Evolutionary conservation across 2,797 vertebrate genomes (phyloP).

Genomic region (Anas bahamensis): DNA sequence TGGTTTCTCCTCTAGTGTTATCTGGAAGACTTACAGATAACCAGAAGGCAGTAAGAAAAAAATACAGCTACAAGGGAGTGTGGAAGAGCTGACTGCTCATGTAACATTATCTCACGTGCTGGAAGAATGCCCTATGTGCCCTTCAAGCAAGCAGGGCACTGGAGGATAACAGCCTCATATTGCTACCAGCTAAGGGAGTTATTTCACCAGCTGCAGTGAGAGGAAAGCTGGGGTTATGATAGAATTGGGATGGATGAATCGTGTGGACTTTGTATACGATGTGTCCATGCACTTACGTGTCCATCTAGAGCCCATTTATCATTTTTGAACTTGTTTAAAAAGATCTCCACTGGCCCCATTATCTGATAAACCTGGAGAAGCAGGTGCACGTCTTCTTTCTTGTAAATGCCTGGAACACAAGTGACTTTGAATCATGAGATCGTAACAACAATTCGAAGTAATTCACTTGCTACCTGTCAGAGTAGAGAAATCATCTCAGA

Average conservation of each 20-base stretch:
- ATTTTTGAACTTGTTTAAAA: slow-evolving; percentile 95
- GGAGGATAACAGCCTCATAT: not conserved
- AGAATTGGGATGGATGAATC: not conserved
- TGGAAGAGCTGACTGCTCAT: not conserved
- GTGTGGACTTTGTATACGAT: rapidly evolving
- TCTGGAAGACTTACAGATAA: not conserved
- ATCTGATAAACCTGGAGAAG: slow-evolving; percentile 96
- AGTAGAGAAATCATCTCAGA: not conserved
- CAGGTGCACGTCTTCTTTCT: slow-evolving; percentile 93
- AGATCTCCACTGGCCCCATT: slow-evolving; percentile 92
- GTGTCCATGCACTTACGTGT: slow-evolving; percentile 84
- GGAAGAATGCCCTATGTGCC: not conserved
- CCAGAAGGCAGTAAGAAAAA: not conserved
- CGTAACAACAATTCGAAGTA: not conserved
- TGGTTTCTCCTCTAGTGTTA: not conserved
- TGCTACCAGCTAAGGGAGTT: not conserved
- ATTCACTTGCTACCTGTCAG: not conserved
- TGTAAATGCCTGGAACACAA: slow-evolving; percentile 86
- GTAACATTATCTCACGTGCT: rapidly evolving
- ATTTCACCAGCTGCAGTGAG: not conserved
- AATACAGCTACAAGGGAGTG: not conserved
- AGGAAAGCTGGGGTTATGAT: not conserved
- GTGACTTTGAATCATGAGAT: not conserved
- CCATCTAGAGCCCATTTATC: slow-evolving; percentile 97
- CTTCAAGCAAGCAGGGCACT: not conserved